These are phyloP conservation scores for Lithobius niger DNA, from an alignment of 1,140 invertebrate genomes.

Conservation along the genomic window DNA sequence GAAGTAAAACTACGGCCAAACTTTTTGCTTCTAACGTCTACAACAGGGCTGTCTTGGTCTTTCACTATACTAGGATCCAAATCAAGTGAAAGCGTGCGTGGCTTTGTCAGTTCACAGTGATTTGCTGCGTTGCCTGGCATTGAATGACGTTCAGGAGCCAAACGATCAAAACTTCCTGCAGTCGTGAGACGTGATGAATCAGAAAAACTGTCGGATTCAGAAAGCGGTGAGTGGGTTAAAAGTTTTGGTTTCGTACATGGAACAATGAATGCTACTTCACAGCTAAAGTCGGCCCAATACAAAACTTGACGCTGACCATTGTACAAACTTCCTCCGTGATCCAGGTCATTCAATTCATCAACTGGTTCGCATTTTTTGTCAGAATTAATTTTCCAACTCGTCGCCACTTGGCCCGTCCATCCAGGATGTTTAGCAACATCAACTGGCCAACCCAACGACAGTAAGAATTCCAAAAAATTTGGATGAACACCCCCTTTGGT, in stretches of 20 bases:
- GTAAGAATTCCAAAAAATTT: constrained; percentile 64
- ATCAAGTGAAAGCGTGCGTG: constrained; percentile 26
- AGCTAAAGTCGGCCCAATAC: constrained; percentile 92
- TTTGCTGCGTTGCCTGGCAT: neutral
- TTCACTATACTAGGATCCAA: constrained; percentile 17
- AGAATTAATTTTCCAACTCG: constrained; percentile 46
- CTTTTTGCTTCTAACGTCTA: constrained; percentile 17
- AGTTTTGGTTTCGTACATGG: constrained; percentile 43
- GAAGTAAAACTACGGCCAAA: constrained; percentile 21
- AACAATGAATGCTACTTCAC: constrained; percentile 88
- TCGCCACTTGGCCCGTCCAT: constrained; percentile 75
- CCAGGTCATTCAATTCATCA: neutral
- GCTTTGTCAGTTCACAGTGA: constrained; percentile 22
- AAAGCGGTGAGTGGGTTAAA: neutral
- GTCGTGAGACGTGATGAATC: neutral
- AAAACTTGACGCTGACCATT: constrained; percentile 58
- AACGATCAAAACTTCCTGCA: constrained; percentile 4
- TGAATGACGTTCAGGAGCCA: constrained; percentile 2
- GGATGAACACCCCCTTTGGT: constrained; percentile 42
- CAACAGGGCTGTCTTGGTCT: constrained; percentile 20
- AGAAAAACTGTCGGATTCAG: neutral
- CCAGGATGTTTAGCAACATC: constrained; percentile 64
- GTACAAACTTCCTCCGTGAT: constrained; percentile 47
- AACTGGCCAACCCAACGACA: constrained; percentile 73
- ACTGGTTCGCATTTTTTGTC: neutral